Percentiles rank a stretch among this genome's conserved stretches.
These are phyloP conservation scores for Aphelinus atriplicis DNA, from an alignment of 1,140 invertebrate genomes.

Conservation along the genomic window DNA sequence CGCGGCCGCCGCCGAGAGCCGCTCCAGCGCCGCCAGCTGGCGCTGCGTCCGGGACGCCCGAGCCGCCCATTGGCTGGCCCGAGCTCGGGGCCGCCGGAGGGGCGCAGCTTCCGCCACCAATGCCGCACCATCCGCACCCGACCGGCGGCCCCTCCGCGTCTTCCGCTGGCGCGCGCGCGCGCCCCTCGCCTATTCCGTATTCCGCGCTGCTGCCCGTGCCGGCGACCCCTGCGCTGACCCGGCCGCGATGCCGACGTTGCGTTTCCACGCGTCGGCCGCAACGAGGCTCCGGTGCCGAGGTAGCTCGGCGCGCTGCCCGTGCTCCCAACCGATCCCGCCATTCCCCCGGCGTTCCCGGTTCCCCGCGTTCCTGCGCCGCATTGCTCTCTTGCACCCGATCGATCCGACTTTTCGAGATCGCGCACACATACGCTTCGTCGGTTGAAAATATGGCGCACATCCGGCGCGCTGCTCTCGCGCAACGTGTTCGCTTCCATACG, in stretches of 20 bases:
- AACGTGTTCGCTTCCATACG: too few species aligned
- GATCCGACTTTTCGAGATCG: too few species aligned
- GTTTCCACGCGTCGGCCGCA: too few species aligned
- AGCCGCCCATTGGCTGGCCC: too few species aligned
- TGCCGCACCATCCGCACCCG: too few species aligned
- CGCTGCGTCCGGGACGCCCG: constrained; percentile 26
- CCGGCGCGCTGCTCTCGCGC: too few species aligned
- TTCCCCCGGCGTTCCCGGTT: not conserved
- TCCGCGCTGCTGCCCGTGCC: not conserved
- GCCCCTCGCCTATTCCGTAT: not conserved
- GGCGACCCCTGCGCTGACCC: not conserved
- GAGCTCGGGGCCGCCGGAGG: not conserved
- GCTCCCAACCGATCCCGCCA: not conserved
- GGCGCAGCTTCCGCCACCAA: constrained; percentile 20
- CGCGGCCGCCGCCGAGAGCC: not conserved
- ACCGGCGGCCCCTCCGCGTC: not conserved
- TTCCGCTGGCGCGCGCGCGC: constrained; percentile 27
- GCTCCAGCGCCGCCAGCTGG: constrained; percentile 26
- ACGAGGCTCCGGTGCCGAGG: too few species aligned
- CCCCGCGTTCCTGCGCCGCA: too few species aligned
- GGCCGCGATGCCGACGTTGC: too few species aligned
- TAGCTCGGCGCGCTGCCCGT: not conserved
- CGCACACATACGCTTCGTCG: too few species aligned
- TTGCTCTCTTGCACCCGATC: too few species aligned
- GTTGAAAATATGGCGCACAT: too few species aligned